Conservation (phyloP, 2,113 vertebrate species). For the Muntiacus reevesi region DNA sequence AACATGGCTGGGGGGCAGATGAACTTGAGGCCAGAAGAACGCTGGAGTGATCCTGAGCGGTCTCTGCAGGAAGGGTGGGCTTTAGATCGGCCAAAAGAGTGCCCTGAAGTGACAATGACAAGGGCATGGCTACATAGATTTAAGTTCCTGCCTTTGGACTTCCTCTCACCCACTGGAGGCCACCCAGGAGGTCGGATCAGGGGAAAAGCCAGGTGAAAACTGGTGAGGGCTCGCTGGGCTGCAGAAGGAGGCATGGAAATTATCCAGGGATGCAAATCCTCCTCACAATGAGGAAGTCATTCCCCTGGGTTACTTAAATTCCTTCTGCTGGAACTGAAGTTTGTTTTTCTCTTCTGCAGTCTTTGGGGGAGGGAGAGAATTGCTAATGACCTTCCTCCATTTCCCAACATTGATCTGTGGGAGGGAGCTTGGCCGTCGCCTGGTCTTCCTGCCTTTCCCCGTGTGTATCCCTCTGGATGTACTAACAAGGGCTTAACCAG, state of each 20-base stretch:
- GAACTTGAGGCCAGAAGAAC: background rate
- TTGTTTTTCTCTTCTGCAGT: constrained; percentile 25
- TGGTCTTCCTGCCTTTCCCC: background rate
- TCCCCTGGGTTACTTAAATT: background rate
- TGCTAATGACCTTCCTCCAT: constrained; percentile 18
- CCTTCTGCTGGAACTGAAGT: background rate
- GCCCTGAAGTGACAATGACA: background rate
- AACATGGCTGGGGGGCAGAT: background rate
- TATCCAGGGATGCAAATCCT: background rate
- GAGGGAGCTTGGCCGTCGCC: background rate
- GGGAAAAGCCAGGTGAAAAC: background rate
- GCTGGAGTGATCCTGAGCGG: background rate
- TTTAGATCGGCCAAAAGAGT: background rate
- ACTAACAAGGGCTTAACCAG: constrained; percentile 27
- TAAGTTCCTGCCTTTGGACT: background rate
- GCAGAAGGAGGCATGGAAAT: background rate
- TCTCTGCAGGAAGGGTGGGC: background rate
- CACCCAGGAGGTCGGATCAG: background rate
- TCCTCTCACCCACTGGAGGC: background rate
- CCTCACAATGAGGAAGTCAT: background rate
- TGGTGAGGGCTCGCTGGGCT: background rate
- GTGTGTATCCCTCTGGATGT: background rate
- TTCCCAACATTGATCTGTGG: constrained; percentile 20
- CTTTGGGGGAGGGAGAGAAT: constrained; percentile 19
- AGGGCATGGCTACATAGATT: background rate